Base-by-base conservation (phyloP, 2,888 invertebrate species). In the Pseudococcus viburni region DNA sequence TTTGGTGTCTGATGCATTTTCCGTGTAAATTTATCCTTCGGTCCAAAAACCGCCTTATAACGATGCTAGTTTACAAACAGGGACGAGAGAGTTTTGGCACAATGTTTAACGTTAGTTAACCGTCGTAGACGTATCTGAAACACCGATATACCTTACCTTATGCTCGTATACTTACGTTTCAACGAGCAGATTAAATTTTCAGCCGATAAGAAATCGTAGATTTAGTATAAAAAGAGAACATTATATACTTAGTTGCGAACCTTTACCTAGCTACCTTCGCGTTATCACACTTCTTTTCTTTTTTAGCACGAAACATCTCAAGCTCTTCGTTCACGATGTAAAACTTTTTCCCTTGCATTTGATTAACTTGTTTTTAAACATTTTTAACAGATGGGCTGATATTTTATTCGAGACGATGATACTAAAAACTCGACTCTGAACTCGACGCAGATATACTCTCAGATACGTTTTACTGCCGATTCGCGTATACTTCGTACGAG, bases 321-420 rank as follows among this genome's bases (percentile, higher is more conserved):
- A 73, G 8, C 51, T 51, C 0, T 51, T 3, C 12, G 51, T 15
- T 4, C 11, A 51, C 64, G 19, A 22, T 42, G 64, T 64, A 55
- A 77, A 77, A 77, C 5, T 42, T 77, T 73, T 77, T 77, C 77
- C 42, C 42, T 39, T 77, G 77, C 77, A 77, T 77, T 77, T 77
- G 77, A 77, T 77, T 77, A 77, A 77, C 77, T 77, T 39, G 33
- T 77, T 77, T 42, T 39, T 77, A 77, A 77, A 77, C 77, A 77
- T 42, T 77, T 26, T 33, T 33, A 77, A 77, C 77, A 77, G 42
- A 77, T 77, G 77, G 42, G 42, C 42, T 39, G 33, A 77, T 77
- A 77, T 42, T 42, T 77, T n/a, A 68, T 68, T 68, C 68, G 68
- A 68, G 68, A 68, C 33, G 77, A 77, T 77, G 39, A 42, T 77